Conservation (phyloP, 2,113 vertebrate species). For the Ceuthmochares aereus region DNA sequence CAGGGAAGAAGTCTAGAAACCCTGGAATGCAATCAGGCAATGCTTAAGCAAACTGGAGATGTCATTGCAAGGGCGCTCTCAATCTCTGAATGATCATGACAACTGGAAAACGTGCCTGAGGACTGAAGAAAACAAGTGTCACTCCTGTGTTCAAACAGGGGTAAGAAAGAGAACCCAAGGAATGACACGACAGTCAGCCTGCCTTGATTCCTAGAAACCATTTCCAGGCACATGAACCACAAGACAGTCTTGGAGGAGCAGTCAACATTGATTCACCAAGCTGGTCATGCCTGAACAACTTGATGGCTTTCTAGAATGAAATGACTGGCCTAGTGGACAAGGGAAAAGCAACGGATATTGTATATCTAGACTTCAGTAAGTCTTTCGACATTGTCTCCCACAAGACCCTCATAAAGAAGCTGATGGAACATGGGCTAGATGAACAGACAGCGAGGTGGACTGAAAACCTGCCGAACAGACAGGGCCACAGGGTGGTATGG, state of each 20-base stretch:
- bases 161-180: not conserved
- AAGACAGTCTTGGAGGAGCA: not conserved
- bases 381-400: not conserved
- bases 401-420: not conserved
- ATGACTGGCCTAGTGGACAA: not conserved
- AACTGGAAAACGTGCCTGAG: not conserved
- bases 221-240: not conserved
- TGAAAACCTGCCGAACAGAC: not conserved
- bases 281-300: not conserved
- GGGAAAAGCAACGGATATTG: not conserved
- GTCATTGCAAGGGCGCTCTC: not conserved
- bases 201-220: not conserved
- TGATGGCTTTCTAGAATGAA: not conserved
- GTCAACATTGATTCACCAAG: not conserved
- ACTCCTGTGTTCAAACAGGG: not conserved
- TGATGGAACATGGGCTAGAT: not conserved
- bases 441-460: not conserved
- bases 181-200: not conserved
- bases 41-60: not conserved
- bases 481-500: not conserved
- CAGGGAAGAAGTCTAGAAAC: not conserved
- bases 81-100: rapidly evolving
- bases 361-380: not conserved
- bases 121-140: not conserved
- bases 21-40: not conserved